Evolutionary conservation across 2,113 vertebrate species (phyloP).

Genomic region (Myrmecophaga tridactyla): DNA sequence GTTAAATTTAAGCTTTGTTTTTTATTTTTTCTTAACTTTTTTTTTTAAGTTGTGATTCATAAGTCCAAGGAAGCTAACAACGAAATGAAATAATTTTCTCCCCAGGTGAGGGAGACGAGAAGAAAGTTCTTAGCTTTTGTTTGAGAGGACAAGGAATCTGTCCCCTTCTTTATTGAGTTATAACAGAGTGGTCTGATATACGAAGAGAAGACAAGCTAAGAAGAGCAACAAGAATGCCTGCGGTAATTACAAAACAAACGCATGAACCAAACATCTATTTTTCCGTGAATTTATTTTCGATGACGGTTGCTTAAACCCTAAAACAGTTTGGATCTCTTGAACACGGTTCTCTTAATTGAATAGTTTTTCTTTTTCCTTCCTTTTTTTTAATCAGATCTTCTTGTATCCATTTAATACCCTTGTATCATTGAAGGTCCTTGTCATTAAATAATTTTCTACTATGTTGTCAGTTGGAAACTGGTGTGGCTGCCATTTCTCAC

Average conservation of each 20-base stretch:
- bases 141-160: background rate
- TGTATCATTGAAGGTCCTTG: background rate
- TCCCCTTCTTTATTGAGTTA: background rate
- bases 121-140: background rate
- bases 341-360: slow-evolving; percentile 5
- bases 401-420: background rate
- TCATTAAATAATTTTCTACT: slow-evolving; percentile 6
- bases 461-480: background rate
- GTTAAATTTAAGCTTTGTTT: background rate
- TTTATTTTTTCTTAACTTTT: background rate
- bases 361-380: background rate
- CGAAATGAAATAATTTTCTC: background rate
- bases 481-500: background rate
- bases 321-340: slow-evolving; percentile 40
- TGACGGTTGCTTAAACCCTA: slow-evolving; percentile 19
- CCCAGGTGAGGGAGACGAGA: background rate
- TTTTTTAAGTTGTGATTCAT: background rate
- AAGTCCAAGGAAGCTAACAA: background rate
- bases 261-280: background rate
- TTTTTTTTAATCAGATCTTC: background rate
- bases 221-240: background rate
- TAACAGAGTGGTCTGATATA: background rate
- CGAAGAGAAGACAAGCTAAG: background rate
- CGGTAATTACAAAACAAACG: background rate
- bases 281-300: background rate